These are phyloP conservation scores for Anoplius nigerrimus DNA, from an alignment of 2,888 invertebrate genomes.

Conservation along the genomic window DNA sequence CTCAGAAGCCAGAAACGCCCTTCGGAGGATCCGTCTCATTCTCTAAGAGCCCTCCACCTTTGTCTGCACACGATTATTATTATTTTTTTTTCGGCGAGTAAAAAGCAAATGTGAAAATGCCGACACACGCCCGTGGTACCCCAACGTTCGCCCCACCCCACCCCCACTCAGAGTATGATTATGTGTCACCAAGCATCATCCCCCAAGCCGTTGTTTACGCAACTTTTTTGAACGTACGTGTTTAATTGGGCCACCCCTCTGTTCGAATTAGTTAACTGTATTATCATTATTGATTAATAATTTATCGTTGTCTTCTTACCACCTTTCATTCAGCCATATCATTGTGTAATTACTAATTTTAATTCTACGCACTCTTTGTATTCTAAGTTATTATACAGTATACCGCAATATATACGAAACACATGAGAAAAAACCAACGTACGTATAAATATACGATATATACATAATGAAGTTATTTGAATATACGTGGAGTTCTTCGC, in stretches of 20 bases:
- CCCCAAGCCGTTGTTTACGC: conserved; percentile 17
- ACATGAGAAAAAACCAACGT: conserved; percentile 45
- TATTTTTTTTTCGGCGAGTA: not conserved
- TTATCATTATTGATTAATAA: conserved; percentile 29
- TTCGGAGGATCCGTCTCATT: conserved; percentile 43
- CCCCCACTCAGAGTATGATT: conserved; percentile 24
- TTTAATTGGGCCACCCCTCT: conserved; percentile 28
- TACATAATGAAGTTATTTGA: conserved; percentile 48
- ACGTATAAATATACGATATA: conserved; percentile 44
- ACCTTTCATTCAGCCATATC: conserved; percentile 37
- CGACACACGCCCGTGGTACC: conserved; percentile 1
- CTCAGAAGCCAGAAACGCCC: conserved; percentile 59
- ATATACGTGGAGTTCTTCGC: conserved; percentile 23
- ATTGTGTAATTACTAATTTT: conserved; percentile 58
- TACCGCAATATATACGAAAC: conserved; percentile 37
- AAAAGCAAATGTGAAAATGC: conserved; percentile 25
- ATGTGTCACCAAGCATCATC: conserved; percentile 20
- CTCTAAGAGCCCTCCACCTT: conserved; percentile 43
- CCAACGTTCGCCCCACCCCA: conserved; percentile 13
- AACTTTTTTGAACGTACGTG: conserved; percentile 39
- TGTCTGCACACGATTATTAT: conserved; percentile 49
- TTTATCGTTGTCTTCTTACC: conserved; percentile 43
- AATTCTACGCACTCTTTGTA: conserved; percentile 55
- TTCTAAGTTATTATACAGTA: conserved; percentile 58
- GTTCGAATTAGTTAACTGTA: conserved; percentile 31